Conservation (phyloP, 2,888 invertebrate genomes). For the Rhagonycha lutea region DNA sequence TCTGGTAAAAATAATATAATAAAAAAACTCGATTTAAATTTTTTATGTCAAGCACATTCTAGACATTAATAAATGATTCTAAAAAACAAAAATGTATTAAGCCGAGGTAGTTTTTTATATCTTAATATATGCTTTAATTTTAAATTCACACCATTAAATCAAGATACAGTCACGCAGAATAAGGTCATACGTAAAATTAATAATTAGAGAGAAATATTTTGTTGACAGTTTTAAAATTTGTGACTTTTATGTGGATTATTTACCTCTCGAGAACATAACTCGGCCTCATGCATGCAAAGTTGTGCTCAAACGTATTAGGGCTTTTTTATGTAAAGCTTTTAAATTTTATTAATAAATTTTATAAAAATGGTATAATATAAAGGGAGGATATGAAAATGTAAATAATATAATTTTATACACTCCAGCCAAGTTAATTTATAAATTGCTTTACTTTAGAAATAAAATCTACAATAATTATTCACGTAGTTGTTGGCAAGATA, state of each 20-base stretch:
- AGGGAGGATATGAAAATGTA: background rate
- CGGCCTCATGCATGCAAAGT: background rate
- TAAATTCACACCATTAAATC: constrained; percentile 4
- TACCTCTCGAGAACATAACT: background rate
- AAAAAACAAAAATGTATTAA: background rate
- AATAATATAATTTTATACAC: background rate
- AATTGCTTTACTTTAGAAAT: background rate
- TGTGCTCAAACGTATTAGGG: background rate
- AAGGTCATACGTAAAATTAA: constrained; percentile 1
- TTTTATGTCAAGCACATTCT: background rate
- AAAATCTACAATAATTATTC: background rate
- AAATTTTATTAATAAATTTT: background rate
- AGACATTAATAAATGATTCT: background rate
- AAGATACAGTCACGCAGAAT: constrained; percentile 1
- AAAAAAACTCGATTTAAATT: background rate
- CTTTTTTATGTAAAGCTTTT: background rate
- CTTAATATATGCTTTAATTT: background rate
- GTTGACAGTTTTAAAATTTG: background rate
- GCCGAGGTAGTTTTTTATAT: background rate
- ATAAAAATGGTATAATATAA: background rate
- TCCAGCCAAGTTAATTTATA: background rate
- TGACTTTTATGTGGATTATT: background rate
- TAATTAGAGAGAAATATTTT: background rate
- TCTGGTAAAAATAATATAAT: too few species aligned
- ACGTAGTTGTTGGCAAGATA: background rate